phyloP scores from a whole-genome alignment of 2,888 invertebrate species.

The Galerucella calmariensis region DNA sequence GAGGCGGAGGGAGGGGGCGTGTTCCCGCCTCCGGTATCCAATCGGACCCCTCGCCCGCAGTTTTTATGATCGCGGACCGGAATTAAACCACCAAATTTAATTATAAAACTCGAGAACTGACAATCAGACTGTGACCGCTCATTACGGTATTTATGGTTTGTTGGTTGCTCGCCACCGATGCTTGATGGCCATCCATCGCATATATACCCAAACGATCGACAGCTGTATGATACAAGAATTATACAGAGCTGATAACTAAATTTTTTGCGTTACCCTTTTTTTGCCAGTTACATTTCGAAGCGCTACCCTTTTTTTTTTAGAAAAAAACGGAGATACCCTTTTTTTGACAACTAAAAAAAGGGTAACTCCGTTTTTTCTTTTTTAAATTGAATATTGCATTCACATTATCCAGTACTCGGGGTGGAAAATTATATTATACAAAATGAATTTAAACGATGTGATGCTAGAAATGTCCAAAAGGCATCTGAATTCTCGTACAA shows the following conservation, averaged over 20 bases:
- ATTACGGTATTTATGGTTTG: constrained; percentile 26
- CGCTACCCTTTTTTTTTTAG: too few relatives aligned
- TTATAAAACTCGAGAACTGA: constrained; percentile 55
- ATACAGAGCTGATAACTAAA: constrained; percentile 15
- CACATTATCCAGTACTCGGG: not conserved
- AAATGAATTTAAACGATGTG: constrained; percentile 11
- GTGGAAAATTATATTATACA: not conserved
- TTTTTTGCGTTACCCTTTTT: not conserved
- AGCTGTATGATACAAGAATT: constrained; percentile 12
- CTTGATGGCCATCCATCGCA: constrained; percentile 21
- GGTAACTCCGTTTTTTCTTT: not conserved
- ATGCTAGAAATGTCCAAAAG: constrained; percentile 18
- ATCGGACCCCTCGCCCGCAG: constrained; percentile 52
- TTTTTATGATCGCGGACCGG: constrained; percentile 58
- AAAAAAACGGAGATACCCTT: too few relatives aligned
- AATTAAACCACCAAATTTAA: constrained; percentile 64
- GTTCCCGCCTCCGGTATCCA: constrained; percentile 54
- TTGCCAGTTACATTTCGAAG: too few relatives aligned
- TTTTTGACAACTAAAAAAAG: not conserved
- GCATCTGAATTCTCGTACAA: constrained; percentile 31
- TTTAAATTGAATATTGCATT: too few relatives aligned
- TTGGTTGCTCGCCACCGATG: constrained; percentile 11
- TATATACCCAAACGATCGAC: constrained; percentile 15
- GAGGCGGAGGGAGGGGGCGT: constrained; percentile 38
- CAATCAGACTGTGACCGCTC: constrained; percentile 49